phyloP scores from a whole-genome alignment of 2,888 invertebrate genomes.

The Zeuzera pyrina region DNA sequence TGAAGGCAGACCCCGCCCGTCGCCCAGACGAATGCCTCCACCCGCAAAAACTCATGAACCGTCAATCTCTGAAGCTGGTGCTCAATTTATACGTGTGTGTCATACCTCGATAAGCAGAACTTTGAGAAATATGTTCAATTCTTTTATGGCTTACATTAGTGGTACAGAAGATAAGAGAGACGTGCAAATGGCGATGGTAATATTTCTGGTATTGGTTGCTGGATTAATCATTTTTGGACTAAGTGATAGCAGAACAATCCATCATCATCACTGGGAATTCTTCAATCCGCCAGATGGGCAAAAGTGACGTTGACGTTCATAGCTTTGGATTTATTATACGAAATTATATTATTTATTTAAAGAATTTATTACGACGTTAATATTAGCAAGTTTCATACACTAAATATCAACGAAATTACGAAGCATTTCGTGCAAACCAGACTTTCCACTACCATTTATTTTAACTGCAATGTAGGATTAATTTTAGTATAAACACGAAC shows the following conservation, averaged over 20 bases:
- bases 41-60: slow-evolving; percentile 71
- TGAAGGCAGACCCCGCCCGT: slow-evolving; percentile 58
- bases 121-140: slow-evolving; percentile 78
- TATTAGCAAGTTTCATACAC: background rate
- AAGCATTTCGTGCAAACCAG: slow-evolving; percentile 32
- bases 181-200: slow-evolving; percentile 82
- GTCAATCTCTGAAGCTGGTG: slow-evolving; percentile 78
- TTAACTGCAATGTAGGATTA: slow-evolving; percentile 3
- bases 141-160: slow-evolving; percentile 75
- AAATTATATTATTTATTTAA: background rate
- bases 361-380: background rate
- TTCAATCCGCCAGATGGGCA: slow-evolving; percentile 85
- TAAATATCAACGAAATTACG: no score
- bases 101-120: slow-evolving; percentile 76
- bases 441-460: slow-evolving; percentile 32
- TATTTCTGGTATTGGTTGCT: slow-evolving; percentile 84
- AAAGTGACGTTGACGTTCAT: no score
- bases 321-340: background rate
- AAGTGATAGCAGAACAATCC: slow-evolving; percentile 80
- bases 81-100: slow-evolving; percentile 80
- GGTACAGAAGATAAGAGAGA: slow-evolving; percentile 80
- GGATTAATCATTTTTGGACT: slow-evolving; percentile 83
- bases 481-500: no score
- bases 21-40: slow-evolving; percentile 46
- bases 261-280: slow-evolving; percentile 91